phyloP scores from a whole-genome alignment of 2,113 vertebrate species.

The Charadrius vociferus region DNA sequence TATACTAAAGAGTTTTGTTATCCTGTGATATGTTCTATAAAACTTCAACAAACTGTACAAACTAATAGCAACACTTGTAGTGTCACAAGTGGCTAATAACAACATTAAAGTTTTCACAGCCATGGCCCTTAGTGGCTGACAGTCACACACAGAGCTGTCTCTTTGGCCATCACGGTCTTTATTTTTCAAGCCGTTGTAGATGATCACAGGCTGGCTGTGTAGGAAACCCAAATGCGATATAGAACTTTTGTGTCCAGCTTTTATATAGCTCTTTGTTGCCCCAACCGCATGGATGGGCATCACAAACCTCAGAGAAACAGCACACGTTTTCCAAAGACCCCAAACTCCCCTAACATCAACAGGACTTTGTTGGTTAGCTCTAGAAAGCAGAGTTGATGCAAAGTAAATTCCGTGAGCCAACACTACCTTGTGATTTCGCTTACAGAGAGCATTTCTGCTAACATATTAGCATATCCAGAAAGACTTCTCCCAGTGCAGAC shows the following conservation, averaged over 20 bases:
- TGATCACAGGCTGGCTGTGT: not conserved
- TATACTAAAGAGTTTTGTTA: not conserved
- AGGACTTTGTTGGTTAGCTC: not conserved
- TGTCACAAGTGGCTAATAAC: not conserved
- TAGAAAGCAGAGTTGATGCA: rapidly evolving
- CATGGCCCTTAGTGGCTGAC: not conserved
- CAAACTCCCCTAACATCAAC: rapidly evolving
- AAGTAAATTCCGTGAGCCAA: not conserved
- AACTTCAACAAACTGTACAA: not conserved
- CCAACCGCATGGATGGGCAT: rapidly evolving
- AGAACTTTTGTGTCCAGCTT: not conserved
- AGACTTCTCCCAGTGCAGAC: not conserved
- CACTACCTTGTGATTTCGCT: not conserved
- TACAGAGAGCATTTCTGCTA: not conserved
- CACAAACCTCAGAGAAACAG: not conserved
- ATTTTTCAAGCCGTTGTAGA: not conserved
- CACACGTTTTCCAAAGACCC: not conserved
- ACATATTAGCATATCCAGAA: rapidly evolving
- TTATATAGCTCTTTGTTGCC: not conserved
- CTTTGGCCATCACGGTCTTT: not conserved
- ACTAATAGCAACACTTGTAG: not conserved
- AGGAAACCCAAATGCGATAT: not conserved
- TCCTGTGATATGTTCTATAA: not conserved
- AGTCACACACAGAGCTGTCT: not conserved
- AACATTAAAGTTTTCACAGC: not conserved